Evolutionary conservation across 2,797 vertebrate species (phyloP), one percentile per base, ranked within the genome.

Genomic region (Sebastiscus tertius): DNA sequence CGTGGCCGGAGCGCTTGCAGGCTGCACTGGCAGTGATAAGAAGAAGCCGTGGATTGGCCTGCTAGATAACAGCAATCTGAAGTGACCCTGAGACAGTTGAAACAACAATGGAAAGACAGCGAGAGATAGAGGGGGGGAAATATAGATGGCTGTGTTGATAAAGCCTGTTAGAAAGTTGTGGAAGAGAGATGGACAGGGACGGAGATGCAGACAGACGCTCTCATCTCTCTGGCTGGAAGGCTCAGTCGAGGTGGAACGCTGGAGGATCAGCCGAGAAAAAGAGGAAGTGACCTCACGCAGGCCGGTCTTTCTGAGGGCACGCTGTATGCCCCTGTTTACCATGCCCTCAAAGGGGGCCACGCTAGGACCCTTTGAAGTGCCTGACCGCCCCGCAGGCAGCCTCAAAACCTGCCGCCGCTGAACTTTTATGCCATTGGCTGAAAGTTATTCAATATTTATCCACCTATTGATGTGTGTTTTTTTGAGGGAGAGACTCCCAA

Each of bases 401-500:
- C 88, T 91, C 78, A 69, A 94, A 94, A 94, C 90, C 92, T 81
- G 84, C 91, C 82, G 82, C 92, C 31, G 75, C 84, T 94, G 93
- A 95, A 95, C 94, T 93, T 93, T 95, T 79, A 90, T 82, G 82
- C 89, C 85, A 93, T 94, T 94, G 93, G 93, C 88, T 90, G 85
- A 91, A 94, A 93, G 88, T 92, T 90, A 93, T 94, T 92, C 90
- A 93, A 93, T 94, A 94, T 94, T 95, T 88, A 95, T 94, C 81
- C 85, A 55, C 77, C 89, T 84, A 93, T 93, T 94, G 92, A 94
- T 93, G 91, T 94, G 89, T 94, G 87, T 88, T 79, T 90, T 92
- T 87, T 91, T 88, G 73, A 89, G 86, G 77, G 82, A 86, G 85
- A 83, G 87, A 85, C 79, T 82, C 83, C 83, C 73, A 79, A 91